Base-by-base conservation (phyloP, 2,797 vertebrate species). In the Toxotes lorentzi region DNA sequence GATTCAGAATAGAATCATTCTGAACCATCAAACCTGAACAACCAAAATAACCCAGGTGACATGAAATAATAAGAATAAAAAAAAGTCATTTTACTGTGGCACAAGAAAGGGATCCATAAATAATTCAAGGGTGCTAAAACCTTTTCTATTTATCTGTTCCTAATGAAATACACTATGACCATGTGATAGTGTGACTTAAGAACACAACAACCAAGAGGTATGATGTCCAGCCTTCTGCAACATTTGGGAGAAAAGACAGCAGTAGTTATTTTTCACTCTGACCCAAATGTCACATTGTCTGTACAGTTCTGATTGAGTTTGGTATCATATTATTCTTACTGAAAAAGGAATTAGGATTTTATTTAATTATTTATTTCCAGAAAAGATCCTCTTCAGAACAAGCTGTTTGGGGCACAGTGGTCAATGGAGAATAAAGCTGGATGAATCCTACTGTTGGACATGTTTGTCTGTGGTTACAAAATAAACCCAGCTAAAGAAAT, bases 401-500 rank as follows among this genome's bases (percentile, higher is more conserved):
- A 65, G 62, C 45, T 38, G 56, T 17, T 43, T 1, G 7, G 19
- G 50, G 24, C 64, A 11, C 40, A 24, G 71, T 0, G 7, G 75
- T 78, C 41, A 45, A 2, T 2, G 30, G 41, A 54, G 38, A 56
- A n/a, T 30, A 32, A 47, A 24, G 54, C 38, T 68, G 63, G 51
- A 71, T 21, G 58, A 56, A 70, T 80, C 51, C 53, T 34, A 13
- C 41, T 34, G 2, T 8, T 41, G 48, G 68, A 67, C 38, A 23
- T 67, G 67, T 76, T 83, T 61, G 73, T 81, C 64, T 73, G 54
- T 57, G 69, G 70, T 83, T 73, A 67, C 58, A 84, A 56, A 53
- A 76, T 70, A 76, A 61, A 78, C 57, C 57, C 1, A 32, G 19
- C 5, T 7, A 47, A 63, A 24, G n/a, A 13, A 60, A 60, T 70